Percentiles rank a stretch among this genome's conserved stretches.
These are phyloP conservation scores for Petrocephalus microphthalmus DNA, from an alignment of 2,113 vertebrate genomes.

Conservation along the genomic window DNA sequence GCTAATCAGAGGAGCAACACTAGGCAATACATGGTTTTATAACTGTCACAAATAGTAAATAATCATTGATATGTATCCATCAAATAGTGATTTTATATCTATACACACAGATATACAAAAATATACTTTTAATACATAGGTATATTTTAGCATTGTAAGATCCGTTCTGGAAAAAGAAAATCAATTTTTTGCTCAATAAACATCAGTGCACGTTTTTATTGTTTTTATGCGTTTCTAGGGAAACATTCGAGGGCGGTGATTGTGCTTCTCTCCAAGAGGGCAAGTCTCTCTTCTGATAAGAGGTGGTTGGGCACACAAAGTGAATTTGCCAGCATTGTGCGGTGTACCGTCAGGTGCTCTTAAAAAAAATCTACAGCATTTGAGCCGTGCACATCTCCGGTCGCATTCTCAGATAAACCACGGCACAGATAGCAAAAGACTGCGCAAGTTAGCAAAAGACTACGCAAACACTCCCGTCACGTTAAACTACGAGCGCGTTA, in stretches of 20 bases:
- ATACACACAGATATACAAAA: neutral
- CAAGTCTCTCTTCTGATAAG: constrained; percentile 4
- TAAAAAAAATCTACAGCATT: neutral
- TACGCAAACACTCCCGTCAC: neutral
- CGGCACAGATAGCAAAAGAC: neutral
- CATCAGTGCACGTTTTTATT: neutral
- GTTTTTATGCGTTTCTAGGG: neutral
- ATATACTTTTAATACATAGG: neutral
- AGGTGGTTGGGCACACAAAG: neutral
- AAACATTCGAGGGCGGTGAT: neutral
- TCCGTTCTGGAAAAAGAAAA: neutral
- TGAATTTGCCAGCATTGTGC: neutral
- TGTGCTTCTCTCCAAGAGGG: neutral
- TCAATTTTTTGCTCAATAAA: neutral
- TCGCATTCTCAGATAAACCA: neutral
- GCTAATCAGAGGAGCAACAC: neutral
- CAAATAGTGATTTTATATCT: neutral
- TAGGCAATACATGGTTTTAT: neutral
- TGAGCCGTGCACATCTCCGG: neutral
- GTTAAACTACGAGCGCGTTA: neutral
- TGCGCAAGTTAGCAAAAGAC: neutral
- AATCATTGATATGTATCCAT: neutral
- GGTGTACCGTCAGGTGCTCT: neutral
- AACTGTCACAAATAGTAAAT: neutral
- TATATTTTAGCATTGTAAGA: neutral